Evolutionary conservation across 2,113 vertebrate species (phyloP), one percentile per base, ranked within the genome.

Genomic region (Cyanoliseus patagonus): DNA sequence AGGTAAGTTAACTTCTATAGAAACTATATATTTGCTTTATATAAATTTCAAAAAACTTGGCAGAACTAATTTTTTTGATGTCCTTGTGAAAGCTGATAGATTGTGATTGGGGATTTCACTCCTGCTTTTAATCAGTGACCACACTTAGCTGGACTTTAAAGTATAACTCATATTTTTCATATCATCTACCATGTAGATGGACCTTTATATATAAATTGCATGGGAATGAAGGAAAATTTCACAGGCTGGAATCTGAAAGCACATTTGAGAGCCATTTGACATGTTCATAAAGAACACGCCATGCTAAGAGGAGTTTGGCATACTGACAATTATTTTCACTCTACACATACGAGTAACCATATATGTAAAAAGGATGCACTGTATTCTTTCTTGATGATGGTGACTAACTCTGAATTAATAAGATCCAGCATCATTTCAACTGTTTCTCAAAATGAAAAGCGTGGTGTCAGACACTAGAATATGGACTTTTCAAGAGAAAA

Each of bases 381-480:
- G 3, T 11, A 0, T 53, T 92, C 15, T 59, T 89, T 17, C 7
- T 52, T 91, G 25, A 7, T 81, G 20, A 42, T 9, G 51, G 12
- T 72, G 18, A 49, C 20, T 63, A 84, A 49, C 12, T n/a, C 33
- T 17, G 11, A 84, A 80, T 63, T 79, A 91, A 55, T 76, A 80
- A 74, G 4, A 77, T 55, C 19, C 61, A 86, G 13, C 5, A 24
- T 24, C 3, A 57, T 25, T 61, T 57, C 19, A 76, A 4, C 1
- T 8, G 59, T 53, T 83, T 11, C 18, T 57, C 20, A 44, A 51
- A 85, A 72, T 47, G 3, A 61, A 70, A 86, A 82, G 1, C 3
- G 22, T 0, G 0, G 0, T 1, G 49, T 81, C 37, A 59, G 22
- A 24, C 3, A 16, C 4, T 7, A 69, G 9, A 4, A 52, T 73